Percentiles rank a stretch among this genome's conserved stretches.
Conservation (phyloP, 2,888 invertebrate species). For the Pseudococcus viburni region DNA sequence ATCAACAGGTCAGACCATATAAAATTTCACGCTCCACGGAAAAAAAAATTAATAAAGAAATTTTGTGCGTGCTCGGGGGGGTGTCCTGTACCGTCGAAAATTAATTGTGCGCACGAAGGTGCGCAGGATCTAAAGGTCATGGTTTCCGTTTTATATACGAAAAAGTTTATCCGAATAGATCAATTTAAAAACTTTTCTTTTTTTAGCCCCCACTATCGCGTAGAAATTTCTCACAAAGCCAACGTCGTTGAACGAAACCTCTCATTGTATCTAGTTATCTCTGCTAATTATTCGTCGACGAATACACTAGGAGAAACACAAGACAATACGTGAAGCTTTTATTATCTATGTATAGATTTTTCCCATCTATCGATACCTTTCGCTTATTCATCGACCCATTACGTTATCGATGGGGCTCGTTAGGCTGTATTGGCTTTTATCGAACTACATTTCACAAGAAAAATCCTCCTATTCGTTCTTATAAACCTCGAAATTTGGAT, state of each 20-base stretch:
- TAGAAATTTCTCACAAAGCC: background rate
- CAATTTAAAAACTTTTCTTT: slow-evolving; percentile 32
- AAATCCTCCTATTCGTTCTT: no score
- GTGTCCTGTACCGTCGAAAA: background rate
- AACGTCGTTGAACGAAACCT: background rate
- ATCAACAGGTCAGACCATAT: background rate
- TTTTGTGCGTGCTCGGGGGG: background rate
- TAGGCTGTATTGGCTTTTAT: slow-evolving; percentile 30
- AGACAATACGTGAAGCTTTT: slow-evolving; percentile 45
- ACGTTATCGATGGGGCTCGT: background rate
- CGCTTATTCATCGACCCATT: slow-evolving; percentile 52
- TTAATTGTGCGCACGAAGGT: no score
- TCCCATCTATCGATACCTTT: slow-evolving; percentile 15
- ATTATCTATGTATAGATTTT: background rate
- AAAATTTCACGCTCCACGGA: background rate
- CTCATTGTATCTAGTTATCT: background rate
- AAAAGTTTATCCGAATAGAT: slow-evolving; percentile 26
- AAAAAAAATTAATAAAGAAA: slow-evolving; percentile 3
- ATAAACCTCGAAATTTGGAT: no score
- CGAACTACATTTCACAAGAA: no score
- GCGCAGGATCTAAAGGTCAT: no score
- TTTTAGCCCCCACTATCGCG: background rate
- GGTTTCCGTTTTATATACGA: slow-evolving; percentile 32
- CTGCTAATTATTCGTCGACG: no score
- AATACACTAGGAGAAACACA: background rate